Base-by-base conservation (phyloP, 2,888 invertebrate genomes). In the Platynereis dumerilii region DNA sequence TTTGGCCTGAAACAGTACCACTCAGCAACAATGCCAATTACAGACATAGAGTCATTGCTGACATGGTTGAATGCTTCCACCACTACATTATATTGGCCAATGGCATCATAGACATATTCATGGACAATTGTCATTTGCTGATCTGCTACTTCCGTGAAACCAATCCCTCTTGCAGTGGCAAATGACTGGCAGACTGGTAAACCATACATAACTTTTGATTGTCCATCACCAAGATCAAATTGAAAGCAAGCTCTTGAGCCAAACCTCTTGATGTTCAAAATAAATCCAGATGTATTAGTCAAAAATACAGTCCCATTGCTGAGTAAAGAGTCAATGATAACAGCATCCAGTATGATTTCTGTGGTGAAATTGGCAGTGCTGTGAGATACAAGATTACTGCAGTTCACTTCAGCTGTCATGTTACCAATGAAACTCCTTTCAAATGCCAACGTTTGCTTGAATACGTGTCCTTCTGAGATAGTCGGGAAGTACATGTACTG, bases 11-110 rank as follows among this genome's bases (percentile, higher is more conserved):
- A 34, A 28, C 58, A 58, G 24, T 42, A 42, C 58, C 58, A 58
- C 17, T 26, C 58, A 17, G 27, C 17, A 24, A 58, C 44, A 28
- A 15, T 12, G 2, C 22, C 58, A 17, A 28, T n/a, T 2, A 28
- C 27, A 20, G 39, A 24, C 27, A 44, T 17, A 42, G 58, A 27
- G 29, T 58, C 58, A 58, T 58, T 58, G 15, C 28, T 28, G 20
- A 58, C 58, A 28, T 58, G 58, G 27, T 58, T 58, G 12, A 58
- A 58, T 15, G 58, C 58, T 2, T 27, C 24, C 10, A 58, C 58
- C 1, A 24, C 27, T 2, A 28, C 58, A 12, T 17, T 24, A 58
- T 27, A 58, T 27, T 24, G 17, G 5, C 58, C 58, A 7, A n/a
- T 20, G n/a, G 48, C 22, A 48, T n/a, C 20, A 48, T 48, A 48